Conservation (phyloP, 2,113 vertebrate genomes). For the Drymodes brunneopygia region DNA sequence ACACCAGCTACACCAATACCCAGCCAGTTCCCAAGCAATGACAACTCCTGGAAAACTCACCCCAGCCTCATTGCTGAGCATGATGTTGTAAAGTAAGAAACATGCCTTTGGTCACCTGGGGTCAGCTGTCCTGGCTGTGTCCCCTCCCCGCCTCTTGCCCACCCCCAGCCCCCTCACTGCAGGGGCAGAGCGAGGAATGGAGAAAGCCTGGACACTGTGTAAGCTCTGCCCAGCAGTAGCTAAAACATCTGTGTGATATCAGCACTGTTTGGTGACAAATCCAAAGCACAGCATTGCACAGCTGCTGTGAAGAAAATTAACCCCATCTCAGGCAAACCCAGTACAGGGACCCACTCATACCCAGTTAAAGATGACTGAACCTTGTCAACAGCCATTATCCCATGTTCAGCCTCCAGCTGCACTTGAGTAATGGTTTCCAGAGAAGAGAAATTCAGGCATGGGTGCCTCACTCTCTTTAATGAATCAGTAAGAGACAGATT, state of each 20-base stretch:
- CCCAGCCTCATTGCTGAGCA: not conserved
- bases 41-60: not conserved
- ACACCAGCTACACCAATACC: not conserved
- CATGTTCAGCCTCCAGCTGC: not conserved
- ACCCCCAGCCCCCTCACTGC: not conserved
- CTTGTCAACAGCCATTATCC: not conserved
- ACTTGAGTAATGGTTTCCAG: not conserved
- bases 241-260: not conserved
- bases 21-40: not conserved
- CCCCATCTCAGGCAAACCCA: not conserved
- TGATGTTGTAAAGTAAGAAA: fast-evolving
- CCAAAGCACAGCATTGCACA: not conserved
- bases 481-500: not conserved
- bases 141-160: not conserved
- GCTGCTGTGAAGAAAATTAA: not conserved
- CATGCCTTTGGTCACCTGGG: not conserved
- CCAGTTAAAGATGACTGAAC: not conserved
- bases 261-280: not conserved
- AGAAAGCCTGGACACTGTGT: not conserved
- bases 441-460: not conserved
- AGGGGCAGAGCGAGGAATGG: not conserved
- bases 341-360: not conserved
- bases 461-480: not conserved
- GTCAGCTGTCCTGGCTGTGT: not conserved
- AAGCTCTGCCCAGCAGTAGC: not conserved